Conservation (phyloP, 2,888 invertebrate genomes). For the Bimastos eiseni region DNA sequence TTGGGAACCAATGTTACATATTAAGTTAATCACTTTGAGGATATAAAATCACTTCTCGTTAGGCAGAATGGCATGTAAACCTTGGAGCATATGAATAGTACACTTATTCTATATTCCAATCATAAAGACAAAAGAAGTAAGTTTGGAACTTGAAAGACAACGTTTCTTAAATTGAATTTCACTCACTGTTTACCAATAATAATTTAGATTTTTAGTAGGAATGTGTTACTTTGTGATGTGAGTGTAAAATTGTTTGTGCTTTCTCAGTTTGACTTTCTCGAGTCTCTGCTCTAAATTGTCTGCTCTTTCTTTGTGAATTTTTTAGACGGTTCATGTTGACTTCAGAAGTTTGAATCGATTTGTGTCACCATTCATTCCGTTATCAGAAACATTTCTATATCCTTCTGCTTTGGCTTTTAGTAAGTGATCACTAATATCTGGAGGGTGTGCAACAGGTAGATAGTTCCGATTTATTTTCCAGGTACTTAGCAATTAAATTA, state of each 20-base stretch:
- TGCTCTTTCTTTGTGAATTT: background rate
- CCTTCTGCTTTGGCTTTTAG: constrained; percentile 80
- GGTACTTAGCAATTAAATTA: background rate
- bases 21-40: too few relatives aligned
- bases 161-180: background rate
- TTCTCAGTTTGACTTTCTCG: background rate
- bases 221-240: background rate
- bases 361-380: constrained; percentile 66
- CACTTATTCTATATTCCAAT: background rate
- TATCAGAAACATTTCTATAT: constrained; percentile 81
- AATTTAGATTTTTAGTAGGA: background rate
- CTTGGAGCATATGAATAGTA: too few relatives aligned
- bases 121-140: background rate
- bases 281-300: background rate
- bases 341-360: constrained; percentile 50
- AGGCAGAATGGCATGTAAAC: too few relatives aligned
- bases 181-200: background rate
- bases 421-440: constrained; percentile 62
- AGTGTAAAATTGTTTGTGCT: background rate
- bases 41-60: too few relatives aligned
- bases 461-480: background rate
- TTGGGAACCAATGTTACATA: too few relatives aligned
- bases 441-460: background rate
- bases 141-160: background rate
- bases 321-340: constrained; percentile 49